Evolutionary conservation across 2,888 invertebrate genomes (phyloP).

Genomic region (Oligia fasciuncula): DNA sequence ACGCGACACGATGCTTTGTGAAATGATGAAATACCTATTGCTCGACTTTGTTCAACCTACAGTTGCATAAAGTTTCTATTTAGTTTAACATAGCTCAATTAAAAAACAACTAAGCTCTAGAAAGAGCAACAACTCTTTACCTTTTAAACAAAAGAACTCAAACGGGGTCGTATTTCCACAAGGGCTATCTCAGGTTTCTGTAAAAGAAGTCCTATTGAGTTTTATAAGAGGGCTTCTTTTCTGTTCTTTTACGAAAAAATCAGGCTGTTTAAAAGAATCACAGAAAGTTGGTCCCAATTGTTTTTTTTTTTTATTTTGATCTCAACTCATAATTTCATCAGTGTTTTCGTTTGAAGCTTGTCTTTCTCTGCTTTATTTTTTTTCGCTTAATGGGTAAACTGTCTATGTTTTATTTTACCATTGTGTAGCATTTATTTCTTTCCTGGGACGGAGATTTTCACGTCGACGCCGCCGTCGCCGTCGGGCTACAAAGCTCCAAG

Average conservation of each 20-base stretch:
- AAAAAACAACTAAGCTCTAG: background rate
- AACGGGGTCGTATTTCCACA: constrained; percentile 21
- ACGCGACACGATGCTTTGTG: background rate
- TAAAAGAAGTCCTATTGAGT: constrained; percentile 34
- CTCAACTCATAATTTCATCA: constrained; percentile 35
- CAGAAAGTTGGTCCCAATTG: constrained; percentile 25
- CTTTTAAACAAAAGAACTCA: constrained; percentile 22
- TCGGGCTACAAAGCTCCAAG: constrained; percentile 22
- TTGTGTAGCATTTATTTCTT: constrained; percentile 3
- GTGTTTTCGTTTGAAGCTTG: constrained; percentile 28
- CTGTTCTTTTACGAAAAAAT: constrained; percentile 21
- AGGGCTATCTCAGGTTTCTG: constrained; percentile 31
- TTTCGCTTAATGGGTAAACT: background rate
- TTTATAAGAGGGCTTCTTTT: constrained; percentile 35
- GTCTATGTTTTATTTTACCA: background rate
- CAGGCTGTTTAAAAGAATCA: constrained; percentile 27
- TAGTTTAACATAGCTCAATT: background rate
- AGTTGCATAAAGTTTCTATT: background rate
- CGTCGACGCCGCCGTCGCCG: constrained; percentile 1
- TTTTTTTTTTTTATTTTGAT: constrained; percentile 37
- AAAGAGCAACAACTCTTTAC: constrained; percentile 35
- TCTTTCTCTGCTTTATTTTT: background rate
- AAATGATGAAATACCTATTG: background rate
- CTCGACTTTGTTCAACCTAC: background rate
- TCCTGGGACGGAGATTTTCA: constrained; percentile 9